Evolutionary conservation across 2,888 invertebrate genomes (phyloP), one percentile per base, ranked within the genome.

Genomic region (Ectropis crepuscularia): DNA sequence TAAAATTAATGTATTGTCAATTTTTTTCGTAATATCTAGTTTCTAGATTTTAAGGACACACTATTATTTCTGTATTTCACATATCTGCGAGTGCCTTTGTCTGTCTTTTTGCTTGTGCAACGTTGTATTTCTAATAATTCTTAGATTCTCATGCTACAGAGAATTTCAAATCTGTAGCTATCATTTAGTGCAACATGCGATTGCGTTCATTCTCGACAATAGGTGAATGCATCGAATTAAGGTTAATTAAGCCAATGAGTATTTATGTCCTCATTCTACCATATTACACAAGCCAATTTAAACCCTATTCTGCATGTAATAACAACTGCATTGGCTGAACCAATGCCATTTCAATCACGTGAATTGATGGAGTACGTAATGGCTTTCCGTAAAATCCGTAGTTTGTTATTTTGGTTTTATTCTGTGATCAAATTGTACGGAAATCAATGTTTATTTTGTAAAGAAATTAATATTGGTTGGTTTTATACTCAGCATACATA

Each of bases 211-310:
- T 75, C 76, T 77, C 73, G 66, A 80, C 79, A 79, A 79, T 80
- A 73, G 73, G 77, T 80, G 78, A 81, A 77, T 85, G 84, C 82
- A 86, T 84, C 80, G 84, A 88, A 88, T 89, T 86, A 87, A 85
- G 83, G 86, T 83, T 89, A 87, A 89, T 89, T 86, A 87, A 84
- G 81, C 76, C 86, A 87, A 88, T 86, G 78, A 78, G 77, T 77
- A 81, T 83, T 82, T 82, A 82, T 81, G 78, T 76, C 74, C 73
- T 68, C 77, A 77, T 73, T 72, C 63, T 69, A 69, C 64, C 67
- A 66, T 64, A 67, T 69, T 71, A 67, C 58, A 68, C 73, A 72
- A 64, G 65, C 69, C 71, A 78, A 77, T 76, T 74, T 74, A 70
- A 71, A 75, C 78, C 74, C 77, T 79, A 78, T 71, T 61, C 51